A percentile compares a stretch with the other conserved stretches of the same genome.
These are phyloP conservation scores for Pao palembangensis DNA, from an alignment of 2,113 vertebrate species.

Conservation along the genomic window DNA sequence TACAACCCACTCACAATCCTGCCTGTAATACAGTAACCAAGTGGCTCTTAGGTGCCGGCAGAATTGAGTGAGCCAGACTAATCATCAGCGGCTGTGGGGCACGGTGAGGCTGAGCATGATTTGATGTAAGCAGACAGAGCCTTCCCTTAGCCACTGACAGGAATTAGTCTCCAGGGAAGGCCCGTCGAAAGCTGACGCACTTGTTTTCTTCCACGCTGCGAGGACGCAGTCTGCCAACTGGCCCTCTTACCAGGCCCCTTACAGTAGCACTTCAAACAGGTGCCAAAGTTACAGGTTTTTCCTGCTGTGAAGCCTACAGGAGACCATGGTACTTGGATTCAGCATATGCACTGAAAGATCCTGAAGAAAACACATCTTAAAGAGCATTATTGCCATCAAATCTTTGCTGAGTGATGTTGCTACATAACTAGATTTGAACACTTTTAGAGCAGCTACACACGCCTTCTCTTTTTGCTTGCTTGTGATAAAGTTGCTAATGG, in stretches of 20 bases:
- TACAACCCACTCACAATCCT: too few species aligned
- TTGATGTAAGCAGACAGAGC: slow-evolving; percentile 51
- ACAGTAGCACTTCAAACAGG: slow-evolving; percentile 7
- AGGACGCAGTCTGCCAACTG: background rate
- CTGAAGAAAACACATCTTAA: background rate
- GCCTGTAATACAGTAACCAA: slow-evolving; percentile 4
- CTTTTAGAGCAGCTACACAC: background rate
- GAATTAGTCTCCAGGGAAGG: slow-evolving; percentile 54
- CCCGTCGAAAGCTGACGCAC: slow-evolving; percentile 23
- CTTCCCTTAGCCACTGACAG: slow-evolving; percentile 41
- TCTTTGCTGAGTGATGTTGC: background rate
- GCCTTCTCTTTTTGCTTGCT: background rate
- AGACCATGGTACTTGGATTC: background rate
- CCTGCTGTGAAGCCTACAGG: slow-evolving; percentile 4
- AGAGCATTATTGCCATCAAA: background rate
- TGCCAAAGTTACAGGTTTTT: slow-evolving; percentile 1
- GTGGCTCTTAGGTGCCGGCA: slow-evolving; percentile 11
- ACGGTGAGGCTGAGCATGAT: slow-evolving; percentile 38
- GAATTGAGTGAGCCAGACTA: slow-evolving; percentile 40
- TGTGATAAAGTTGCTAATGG: too few species aligned
- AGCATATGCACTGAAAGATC: background rate
- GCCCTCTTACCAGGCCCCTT: slow-evolving; percentile 2
- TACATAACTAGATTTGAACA: background rate
- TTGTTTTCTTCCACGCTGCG: background rate
- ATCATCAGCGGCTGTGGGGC: slow-evolving; percentile 46